Evolutionary conservation across 30 jellyfish, hydroid and myxozoan species (phyloP), one percentile per base, ranked within the genome.

Genomic region (Rhopilema esculentum): DNA sequence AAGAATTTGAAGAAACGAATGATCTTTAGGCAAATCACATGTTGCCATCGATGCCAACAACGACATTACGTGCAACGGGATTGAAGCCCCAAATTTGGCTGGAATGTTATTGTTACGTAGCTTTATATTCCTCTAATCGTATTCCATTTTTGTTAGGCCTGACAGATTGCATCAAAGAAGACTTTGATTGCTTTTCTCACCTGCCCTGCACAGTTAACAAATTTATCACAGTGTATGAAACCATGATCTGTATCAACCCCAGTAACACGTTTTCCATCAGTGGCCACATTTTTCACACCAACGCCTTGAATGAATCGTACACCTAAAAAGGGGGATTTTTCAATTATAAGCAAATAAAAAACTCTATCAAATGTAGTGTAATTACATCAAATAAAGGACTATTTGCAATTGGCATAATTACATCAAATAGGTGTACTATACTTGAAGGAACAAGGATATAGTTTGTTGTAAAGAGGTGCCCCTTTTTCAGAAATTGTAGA

Each of bases 181-280:
- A 19, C 70, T 7, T 61, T 4, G 20, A 22, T 0, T n/a, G n/a
- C n/a, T n/a, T n/a, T n/a, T n/a, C 96, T 61, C 70, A 92, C 98
- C 96, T 33, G 93, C 18, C 98, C 98, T 19, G 84, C 88, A 75
- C 94, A 80, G 49, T 92, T 92, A 72, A 92, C 69, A 33, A 92
- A 92, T 21, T 32, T 66, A 21, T 86, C 91, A 53, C 98, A 92
- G 4, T 92, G 80, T 22, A 92, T 67, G 72, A 57, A 83, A 28
- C 98, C 98, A 15, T 65, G 68, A 32, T 81, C 92, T 30, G 98
- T 92, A 49, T 86, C 89, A 50, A 92, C 96, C n/a, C 92, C 91
- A 17, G 79, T 52, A n/a, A 92, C 98, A 7, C 86, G 85, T 26
- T 67, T 57, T 24, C 96, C 94, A 62, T 86, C 72, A 1, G 94